Base-by-base conservation (phyloP, 2,113 vertebrate species). In the Perca schrenkii region DNA sequence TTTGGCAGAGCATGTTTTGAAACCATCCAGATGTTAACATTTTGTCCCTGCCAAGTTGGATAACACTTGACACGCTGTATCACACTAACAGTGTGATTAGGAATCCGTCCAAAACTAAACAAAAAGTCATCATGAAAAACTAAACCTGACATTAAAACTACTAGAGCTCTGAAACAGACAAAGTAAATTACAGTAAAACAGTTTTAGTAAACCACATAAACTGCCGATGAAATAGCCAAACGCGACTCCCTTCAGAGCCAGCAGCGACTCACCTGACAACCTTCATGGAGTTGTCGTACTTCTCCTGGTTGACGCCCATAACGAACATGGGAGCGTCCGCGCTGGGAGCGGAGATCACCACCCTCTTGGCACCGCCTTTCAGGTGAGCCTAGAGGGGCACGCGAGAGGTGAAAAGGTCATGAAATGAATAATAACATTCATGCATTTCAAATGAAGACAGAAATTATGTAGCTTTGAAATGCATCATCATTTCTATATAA, bases 301-400 rank as follows among this genome's bases (percentile, higher is more conserved):
- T 97, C 1, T 98, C 96, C 12, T 98, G 97, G 93, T 99, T 99
- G 92, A 99, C 97, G 0, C 97, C 98, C 96, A 99, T 97, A 74
- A 99, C 98, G 0, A 98, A 98, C 97, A 98, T 99, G 79, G 97
- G 97, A 61, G 97, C 98, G 70, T 98, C 97, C 0, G 97, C 97
- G 15, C 97, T 98, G 61, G 98, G 97, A 0, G 98, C 97, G 5
- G 98, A 98, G 93, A 99, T 98, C 85, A 99, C 92, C 25, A 99
- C 98, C 72, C 96, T 95, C 89, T 98, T 99, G 4, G 97, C 98
- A 0, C 98, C 98, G 25, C 97, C 98, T 88, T 97, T 97, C 94
- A 98, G 78, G 88, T 99, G 98, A 94, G 96, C 93, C 97, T 99
- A 70, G 10, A 19, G 49, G 47, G 6, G 36, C 17, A 43, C 16